phyloP scores from a whole-genome alignment of 2,888 invertebrate genomes.

The Bombylius discolor region DNA sequence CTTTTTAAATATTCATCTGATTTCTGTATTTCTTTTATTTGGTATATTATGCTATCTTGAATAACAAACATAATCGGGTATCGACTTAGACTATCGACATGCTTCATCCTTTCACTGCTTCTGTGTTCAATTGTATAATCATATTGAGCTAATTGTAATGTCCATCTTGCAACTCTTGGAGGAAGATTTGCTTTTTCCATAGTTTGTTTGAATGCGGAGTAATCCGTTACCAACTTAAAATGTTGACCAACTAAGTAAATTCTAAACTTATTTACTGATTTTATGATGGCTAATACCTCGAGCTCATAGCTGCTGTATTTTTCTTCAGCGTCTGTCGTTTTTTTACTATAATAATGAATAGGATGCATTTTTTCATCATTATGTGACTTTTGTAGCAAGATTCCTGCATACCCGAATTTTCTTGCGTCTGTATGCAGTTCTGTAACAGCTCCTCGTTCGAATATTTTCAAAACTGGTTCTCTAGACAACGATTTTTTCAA shows the following conservation, averaged over 20 bases:
- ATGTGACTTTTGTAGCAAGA: conserved; percentile 15
- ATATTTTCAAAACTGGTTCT: conserved; percentile 18
- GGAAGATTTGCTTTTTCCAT: conserved; percentile 19
- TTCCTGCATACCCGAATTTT: conserved; percentile 17
- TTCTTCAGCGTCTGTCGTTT: too few species aligned
- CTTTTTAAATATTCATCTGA: too few species aligned
- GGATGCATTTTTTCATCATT: conserved; percentile 15
- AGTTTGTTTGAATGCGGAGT: conserved; percentile 20
- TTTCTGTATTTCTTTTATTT: too few species aligned
- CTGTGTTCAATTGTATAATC: conserved; percentile 4
- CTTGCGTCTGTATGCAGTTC: conserved; percentile 22
- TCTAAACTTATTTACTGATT: too few species aligned
- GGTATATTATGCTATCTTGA: too few species aligned
- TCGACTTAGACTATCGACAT: conserved; percentile 7
- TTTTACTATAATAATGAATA: conserved; percentile 21
- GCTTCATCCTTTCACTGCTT: not conserved
- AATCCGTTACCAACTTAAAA: conserved; percentile 20
- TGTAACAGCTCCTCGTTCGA: conserved; percentile 16
- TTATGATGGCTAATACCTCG: too few species aligned
- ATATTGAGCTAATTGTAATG: conserved; percentile 7
- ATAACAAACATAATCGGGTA: not conserved
- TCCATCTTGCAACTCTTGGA: conserved; percentile 22
- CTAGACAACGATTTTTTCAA: conserved; percentile 2
- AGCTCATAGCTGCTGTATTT: too few species aligned
- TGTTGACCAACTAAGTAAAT: conserved; percentile 18